Base-by-base conservation (phyloP, 92 coral and sea anemone species). In the Siderastrea radians region DNA sequence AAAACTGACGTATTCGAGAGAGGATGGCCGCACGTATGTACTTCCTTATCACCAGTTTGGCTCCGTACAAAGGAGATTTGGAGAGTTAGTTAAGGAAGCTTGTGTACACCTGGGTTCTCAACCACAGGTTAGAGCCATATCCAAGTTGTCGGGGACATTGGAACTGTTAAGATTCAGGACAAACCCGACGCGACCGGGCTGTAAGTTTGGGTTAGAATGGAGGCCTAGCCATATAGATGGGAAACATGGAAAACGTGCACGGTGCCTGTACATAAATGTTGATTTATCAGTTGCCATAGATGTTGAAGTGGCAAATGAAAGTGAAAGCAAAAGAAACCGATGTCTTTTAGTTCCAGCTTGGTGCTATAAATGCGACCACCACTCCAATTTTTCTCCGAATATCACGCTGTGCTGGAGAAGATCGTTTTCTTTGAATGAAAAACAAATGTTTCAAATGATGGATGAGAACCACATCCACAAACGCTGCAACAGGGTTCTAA, bases 401-500 rank as follows among this genome's bases (percentile, higher is more conserved):
- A 61, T 61, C 16, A 3, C 26, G 16, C 66, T 61, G 9, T 61
- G 66, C 16, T 61, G 66, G 66, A 61, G 66, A 61, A 61, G 26
- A 19, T 61, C 66, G 17, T 61, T 61, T 61, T 61, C 66, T 61
- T 16, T 15, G 66, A 61, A 14, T 61, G 26, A 61, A 61, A 61
- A 61, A 61, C 66, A 61, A 61, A 13, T 13, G 66, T 61, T 61
- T 19, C 3, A 61, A 4, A 19, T 14, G 19, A 61, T 61, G 66
- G 66, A 19, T 61, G 6, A 13, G 17, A 15, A 13, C 2, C 66
- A 61, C 19, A 61, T 61, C 16, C 66, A 61, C 66, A 61, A 61
- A n/a, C n/a, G 66, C n/a, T 61, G 66, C 16, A 61, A 61, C 66
- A 61, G 66, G 66, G 66, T 61, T 61, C 66, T 61, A n/a, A 61